phyloP scores from a whole-genome alignment of 2,797 vertebrate genomes.

The Acanthornis magna region DNA sequence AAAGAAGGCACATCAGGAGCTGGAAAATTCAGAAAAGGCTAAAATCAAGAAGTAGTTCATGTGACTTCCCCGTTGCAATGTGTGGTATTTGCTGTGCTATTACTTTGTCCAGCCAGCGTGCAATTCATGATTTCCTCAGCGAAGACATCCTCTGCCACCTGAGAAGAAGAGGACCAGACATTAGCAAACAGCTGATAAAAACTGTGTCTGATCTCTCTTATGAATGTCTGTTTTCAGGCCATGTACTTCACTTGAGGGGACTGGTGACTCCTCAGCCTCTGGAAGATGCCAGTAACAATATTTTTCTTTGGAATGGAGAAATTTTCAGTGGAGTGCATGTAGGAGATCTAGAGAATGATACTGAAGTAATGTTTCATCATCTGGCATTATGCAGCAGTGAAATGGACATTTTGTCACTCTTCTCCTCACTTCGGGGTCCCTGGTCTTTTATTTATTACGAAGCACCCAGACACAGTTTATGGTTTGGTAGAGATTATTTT shows the following conservation, averaged over 20 bases:
- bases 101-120: slow-evolving; percentile 61
- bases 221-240: slow-evolving; percentile 86
- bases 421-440: slow-evolving; percentile 83
- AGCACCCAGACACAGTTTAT: slow-evolving; percentile 79
- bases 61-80: slow-evolving; percentile 71
- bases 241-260: slow-evolving; percentile 91
- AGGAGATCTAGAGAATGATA: slow-evolving; percentile 82
- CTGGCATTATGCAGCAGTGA: slow-evolving; percentile 76
- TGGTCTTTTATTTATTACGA: slow-evolving; percentile 94
- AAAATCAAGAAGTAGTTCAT: slow-evolving; percentile 54
- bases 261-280: slow-evolving; percentile 85
- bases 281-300: slow-evolving; percentile 78
- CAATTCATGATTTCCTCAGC: not conserved
- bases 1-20: slow-evolving; percentile 85
- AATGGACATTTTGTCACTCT: slow-evolving; percentile 77
- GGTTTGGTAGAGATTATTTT: slow-evolving; percentile 96
- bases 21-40: slow-evolving; percentile 77
- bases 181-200: slow-evolving; percentile 72
- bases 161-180: slow-evolving; percentile 82
- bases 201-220: slow-evolving; percentile 44
- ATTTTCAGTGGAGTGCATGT: slow-evolving; percentile 85
- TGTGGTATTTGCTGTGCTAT: slow-evolving; percentile 91
- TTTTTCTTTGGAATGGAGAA: slow-evolving; percentile 96
- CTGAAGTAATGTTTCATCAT: slow-evolving; percentile 76
- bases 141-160: slow-evolving; percentile 70